Base-by-base conservation (phyloP, 1,140 invertebrate species). In the Charaxes varanes region DNA sequence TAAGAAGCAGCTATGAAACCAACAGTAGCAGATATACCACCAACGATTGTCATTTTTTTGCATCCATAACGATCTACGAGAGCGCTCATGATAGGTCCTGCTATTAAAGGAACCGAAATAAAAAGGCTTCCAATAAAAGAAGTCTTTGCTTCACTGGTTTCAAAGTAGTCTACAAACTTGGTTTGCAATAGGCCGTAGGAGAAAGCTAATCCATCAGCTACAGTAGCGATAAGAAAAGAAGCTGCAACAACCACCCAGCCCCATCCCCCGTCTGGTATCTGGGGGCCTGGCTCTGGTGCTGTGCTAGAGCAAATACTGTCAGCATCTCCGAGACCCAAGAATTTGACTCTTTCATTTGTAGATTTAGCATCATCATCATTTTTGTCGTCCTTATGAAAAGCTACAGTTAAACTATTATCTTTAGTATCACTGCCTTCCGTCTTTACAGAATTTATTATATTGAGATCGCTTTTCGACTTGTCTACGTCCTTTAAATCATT, bases 151-250 rank as follows among this genome's bases (percentile, higher is more conserved):
- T 94, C 93, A 23, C 88, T 90, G 27, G 91, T 90, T 0, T 87
- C 86, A 63, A 97, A 98, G 57, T 94, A 90, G 0, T 89, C 78
- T 3, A 95, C 84, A 55, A 98, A 93, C 58, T 96, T 90, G 0
- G 91, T 90, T 62, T 94, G 94, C 26, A 98, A 88, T 0, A 97
- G 85, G 0, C 96, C 96, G 66, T 97, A 97, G 0, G 95, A 96
- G 66, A 97, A 97, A 6, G 94, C 94, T 2, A 98, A 89, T 0
- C 96, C 97, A 74, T 98, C 97, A 13, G 95, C 94, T 2, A 98
- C 93, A 57, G 97, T 90, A 17, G 94, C 95, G 6, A 96, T 90
- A 12, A 96, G 71, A 30, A 97, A 88, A 0, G 94, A 94, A 0
- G 94, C 89, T 2, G 90, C 78, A 0, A 97, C 94, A 0, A 98